Evolutionary conservation across 2,113 vertebrate species (phyloP), one percentile per base, ranked within the genome.

Genomic region (Coturnix japonica): DNA sequence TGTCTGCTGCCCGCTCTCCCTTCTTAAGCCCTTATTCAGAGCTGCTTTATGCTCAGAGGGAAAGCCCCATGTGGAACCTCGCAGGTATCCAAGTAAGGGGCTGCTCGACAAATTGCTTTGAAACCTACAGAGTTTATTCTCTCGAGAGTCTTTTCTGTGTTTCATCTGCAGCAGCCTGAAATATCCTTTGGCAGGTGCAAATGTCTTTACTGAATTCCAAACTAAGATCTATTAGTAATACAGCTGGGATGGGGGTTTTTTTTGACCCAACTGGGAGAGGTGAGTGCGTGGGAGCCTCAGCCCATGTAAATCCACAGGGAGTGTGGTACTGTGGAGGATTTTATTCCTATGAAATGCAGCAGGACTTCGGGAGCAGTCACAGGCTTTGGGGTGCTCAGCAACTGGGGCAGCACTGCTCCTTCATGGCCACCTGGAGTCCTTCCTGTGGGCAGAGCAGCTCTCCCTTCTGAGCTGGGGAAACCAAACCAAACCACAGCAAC

Each of bases 61-160:
- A 44, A 94, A 74, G 56, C 51, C 39, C 51, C 49, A 35, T 33
- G 18, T 37, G 51, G 60, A 77, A 56, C 64, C 70, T 74, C 3
- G 5, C 64, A 81, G 56, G 46, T 73, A 53, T n/a, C 78, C 33
- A 79, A 67, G 25, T 23, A 54, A 3, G 26, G n/a, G 43, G 81
- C 64, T 67, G 60, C 56, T 87, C 21, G 1, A 66, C n/a, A 82
- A 66, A 82, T 60, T 51, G 10, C 22, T 71, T 47, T 41, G 76
- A 91, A 82, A 64, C 46, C 67, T 47, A 63, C 28, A 11, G 65
- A 57, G n/a, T 18, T 89, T 15, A 74, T 89, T 87, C 87, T 80
- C 82, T 81, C 1, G 0, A 47, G 37, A 76, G 37, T 41, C 63
- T 89, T 82, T 77, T 67, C 65, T 49, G 7, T 25, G 10, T 66